These are phyloP conservation scores for Enteromius treurensis DNA, from an alignment of 2,797 vertebrate species.

Conservation along the genomic window DNA sequence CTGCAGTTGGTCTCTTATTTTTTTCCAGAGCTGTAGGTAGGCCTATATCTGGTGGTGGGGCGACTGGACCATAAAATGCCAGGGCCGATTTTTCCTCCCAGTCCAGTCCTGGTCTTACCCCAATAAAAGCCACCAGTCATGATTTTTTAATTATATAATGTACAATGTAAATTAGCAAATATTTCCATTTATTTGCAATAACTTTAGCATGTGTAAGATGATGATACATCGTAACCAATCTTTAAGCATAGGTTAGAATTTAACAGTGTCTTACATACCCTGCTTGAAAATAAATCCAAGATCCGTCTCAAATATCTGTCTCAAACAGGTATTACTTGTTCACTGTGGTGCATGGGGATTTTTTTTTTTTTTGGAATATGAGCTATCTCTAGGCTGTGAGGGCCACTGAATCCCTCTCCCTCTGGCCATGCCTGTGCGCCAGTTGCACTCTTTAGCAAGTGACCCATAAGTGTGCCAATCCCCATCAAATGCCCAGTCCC, in stretches of 20 bases:
- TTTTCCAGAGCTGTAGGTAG: no score
- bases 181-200: not conserved
- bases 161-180: not conserved
- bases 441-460: slow-evolving; percentile 56
- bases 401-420: slow-evolving; percentile 35
- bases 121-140: not conserved
- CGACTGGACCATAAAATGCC: no score
- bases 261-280: not conserved
- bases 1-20: no score
- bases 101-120: not conserved
- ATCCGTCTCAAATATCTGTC: not conserved
- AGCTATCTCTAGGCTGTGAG: slow-evolving; percentile 29
- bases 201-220: not conserved
- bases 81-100: no score
- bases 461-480: slow-evolving; percentile 48
- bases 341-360: not conserved
- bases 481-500: slow-evolving; percentile 44
- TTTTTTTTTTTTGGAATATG: slow-evolving; percentile 9
- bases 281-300: slow-evolving; percentile 23
- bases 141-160: not conserved
- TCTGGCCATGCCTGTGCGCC: slow-evolving; percentile 42
- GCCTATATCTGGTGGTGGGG: no score
- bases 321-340: slow-evolving; percentile 24
- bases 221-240: not conserved
- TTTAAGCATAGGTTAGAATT: slow-evolving; percentile 1